Evolutionary conservation across 2,113 vertebrate species (phyloP), one percentile per base, ranked within the genome.

Genomic region (Engystomops pustulosus): DNA sequence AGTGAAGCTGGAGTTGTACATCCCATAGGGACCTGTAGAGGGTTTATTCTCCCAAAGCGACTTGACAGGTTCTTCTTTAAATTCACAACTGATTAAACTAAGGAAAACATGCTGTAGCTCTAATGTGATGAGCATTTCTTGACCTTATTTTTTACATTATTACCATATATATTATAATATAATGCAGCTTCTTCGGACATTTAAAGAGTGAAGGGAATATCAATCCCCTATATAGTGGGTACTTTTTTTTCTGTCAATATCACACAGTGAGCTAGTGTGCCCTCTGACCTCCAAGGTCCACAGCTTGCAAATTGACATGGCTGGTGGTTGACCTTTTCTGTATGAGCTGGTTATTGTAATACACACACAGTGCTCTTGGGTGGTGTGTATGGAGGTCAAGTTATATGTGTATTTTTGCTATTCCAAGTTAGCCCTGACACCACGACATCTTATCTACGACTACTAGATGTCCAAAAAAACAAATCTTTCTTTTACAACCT

Each of bases 271-370:
- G 47, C 23, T 47, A 76, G 27, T 14, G 51, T 23, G 58, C 51
- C 44, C 58, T 45, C 47, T 84, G 82, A 84, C 82, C 82, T 84
- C 67, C 45, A 27, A 49, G 72, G 82, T 84, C 62, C 45, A 67
- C 44, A 68, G 67, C 72, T 84, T 68, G 71, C 72, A 77, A 84
- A 84, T 53, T 84, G 82, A 68, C 60, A 68, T 44, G 44, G 60
- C 82, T 84, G 72, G 82, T 77, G 58, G 68, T 77, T 84, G 82
- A 84, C 82, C 82, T 83, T 75, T 69, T 68, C 72, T 30, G 82
- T 45, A 38, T 51, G 60, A 77, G 14, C n/a, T 77, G 30, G 82
- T 77, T 84, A 77, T 84, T 84, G 58, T 84, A 77, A 34, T 77
- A 53, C 75, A 84, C 36, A 77, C 82, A 77, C 82, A 74, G 14